Percentiles rank a stretch among this genome's conserved stretches.
Evolutionary conservation across 2,888 invertebrate genomes (phyloP).

Genomic region (Dryococelus australis): DNA sequence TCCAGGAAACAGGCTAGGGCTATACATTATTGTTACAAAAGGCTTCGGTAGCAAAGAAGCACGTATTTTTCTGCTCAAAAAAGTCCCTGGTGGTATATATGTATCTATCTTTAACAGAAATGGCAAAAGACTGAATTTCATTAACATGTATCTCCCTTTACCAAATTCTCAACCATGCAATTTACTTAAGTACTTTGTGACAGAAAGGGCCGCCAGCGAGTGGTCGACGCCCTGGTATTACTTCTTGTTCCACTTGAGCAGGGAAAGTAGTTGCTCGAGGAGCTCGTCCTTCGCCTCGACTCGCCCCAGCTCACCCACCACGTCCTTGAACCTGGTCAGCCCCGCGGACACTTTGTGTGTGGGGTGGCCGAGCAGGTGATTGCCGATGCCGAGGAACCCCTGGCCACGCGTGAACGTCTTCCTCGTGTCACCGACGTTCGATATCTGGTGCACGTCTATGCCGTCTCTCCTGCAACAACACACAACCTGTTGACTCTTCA

Average conservation of each 20-base stretch:
- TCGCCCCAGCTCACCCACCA: constrained; percentile 66
- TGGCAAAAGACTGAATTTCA: too few relatives aligned
- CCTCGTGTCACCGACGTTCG: constrained; percentile 59
- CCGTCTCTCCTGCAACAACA: constrained; percentile 54
- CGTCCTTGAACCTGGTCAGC: constrained; percentile 63
- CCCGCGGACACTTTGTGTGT: constrained; percentile 74
- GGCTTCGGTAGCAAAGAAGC: too few relatives aligned
- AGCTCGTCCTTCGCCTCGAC: constrained; percentile 59
- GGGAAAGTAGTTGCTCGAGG: constrained; percentile 63
- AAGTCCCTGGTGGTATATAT: too few relatives aligned
- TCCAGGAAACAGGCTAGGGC: too few relatives aligned
- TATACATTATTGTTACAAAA: too few relatives aligned
- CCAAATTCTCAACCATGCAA: too few relatives aligned
- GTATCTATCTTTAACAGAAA: too few relatives aligned
- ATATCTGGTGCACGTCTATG: constrained; percentile 61
- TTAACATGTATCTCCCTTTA: too few relatives aligned
- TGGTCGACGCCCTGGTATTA: constrained; percentile 51
- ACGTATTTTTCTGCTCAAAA: too few relatives aligned
- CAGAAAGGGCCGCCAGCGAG: too few relatives aligned
- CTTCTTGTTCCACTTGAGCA: constrained; percentile 70
- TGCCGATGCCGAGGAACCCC: constrained; percentile 69
- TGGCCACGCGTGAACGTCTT: neutral
- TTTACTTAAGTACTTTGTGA: too few relatives aligned
- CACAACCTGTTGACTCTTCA: too few relatives aligned
- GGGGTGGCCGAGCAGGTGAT: constrained; percentile 69